Evolutionary conservation across 2,888 invertebrate species (phyloP).

Genomic region (Leucophenga montana): DNA sequence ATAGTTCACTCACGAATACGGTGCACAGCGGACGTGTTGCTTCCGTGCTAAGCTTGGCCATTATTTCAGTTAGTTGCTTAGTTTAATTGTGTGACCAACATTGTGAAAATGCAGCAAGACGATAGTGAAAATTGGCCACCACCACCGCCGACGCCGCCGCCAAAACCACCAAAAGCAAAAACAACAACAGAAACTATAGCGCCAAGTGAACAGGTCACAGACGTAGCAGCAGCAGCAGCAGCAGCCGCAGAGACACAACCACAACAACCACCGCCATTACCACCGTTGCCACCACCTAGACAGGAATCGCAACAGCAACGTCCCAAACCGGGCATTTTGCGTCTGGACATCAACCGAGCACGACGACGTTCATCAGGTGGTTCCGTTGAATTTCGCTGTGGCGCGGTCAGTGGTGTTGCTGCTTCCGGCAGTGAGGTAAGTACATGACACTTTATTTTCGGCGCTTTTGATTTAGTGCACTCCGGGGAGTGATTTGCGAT

Average conservation of each 20-base stretch:
- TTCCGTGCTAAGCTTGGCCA: slow-evolving; percentile 10
- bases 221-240: slow-evolving; percentile 27
- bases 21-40: slow-evolving; percentile 68
- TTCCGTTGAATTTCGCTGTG: slow-evolving; percentile 73
- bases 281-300: slow-evolving; percentile 38
- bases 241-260: slow-evolving; percentile 21
- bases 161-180: neutral
- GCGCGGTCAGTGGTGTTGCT: slow-evolving; percentile 38
- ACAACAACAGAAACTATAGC: too few relatives aligned
- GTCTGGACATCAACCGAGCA: slow-evolving; percentile 74
- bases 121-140: neutral
- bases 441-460: slow-evolving; percentile 33
- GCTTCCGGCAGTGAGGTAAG: slow-evolving; percentile 60
- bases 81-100: neutral
- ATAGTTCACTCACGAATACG: slow-evolving; percentile 67
- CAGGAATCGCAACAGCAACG: slow-evolving; percentile 38
- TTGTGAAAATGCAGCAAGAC: slow-evolving; percentile 47
- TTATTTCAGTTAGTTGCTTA: slow-evolving; percentile 15
- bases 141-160: neutral
- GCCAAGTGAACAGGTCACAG: slow-evolving; percentile 30
- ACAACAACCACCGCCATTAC: slow-evolving; percentile 30
- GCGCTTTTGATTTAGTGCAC: slow-evolving; percentile 56
- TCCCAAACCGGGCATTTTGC: slow-evolving; percentile 72
- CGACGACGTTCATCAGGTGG: slow-evolving; percentile 74
- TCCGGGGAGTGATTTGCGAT: slow-evolving; percentile 61